Percentiles rank a stretch among this genome's conserved stretches.
Evolutionary conservation across 2,888 invertebrate species (phyloP).

Genomic region (Conistra vaccinii): DNA sequence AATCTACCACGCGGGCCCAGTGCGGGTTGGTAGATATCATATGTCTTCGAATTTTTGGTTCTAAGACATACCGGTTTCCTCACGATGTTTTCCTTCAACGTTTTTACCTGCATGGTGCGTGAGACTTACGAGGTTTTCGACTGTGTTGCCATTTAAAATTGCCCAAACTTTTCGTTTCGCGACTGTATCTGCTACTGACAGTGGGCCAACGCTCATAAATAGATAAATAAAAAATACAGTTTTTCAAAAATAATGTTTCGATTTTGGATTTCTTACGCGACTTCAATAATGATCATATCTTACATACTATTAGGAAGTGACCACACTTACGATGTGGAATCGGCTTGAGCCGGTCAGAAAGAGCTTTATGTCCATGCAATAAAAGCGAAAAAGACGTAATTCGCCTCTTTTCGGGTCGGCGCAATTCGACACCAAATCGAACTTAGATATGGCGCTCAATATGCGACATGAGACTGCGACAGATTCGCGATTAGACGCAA

Average conservation of each 20-base stretch:
- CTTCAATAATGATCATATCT: not conserved
- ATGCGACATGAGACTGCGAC: not conserved
- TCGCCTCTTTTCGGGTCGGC: not conserved
- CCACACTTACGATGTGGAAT: conserved; percentile 2
- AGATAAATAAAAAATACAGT: not conserved
- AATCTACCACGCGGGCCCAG: too few relatives aligned
- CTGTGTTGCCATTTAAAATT: not conserved
- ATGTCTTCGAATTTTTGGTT: too few relatives aligned
- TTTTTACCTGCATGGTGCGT: not conserved
- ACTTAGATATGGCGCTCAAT: not conserved
- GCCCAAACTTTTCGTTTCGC: not conserved
- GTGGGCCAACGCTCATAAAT: not conserved
- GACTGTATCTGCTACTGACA: not conserved
- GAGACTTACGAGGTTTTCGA: not conserved
- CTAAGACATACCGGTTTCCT: too few relatives aligned
- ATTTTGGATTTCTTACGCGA: not conserved
- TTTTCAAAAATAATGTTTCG: not conserved
- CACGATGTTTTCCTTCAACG: too few relatives aligned
- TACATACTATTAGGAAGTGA: not conserved
- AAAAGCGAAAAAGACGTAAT: not conserved
- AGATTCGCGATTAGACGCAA: not conserved
- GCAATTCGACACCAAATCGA: not conserved
- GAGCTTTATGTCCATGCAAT: not conserved
- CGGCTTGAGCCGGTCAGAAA: not conserved
- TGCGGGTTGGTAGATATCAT: too few relatives aligned